Evolutionary conservation across 2,888 invertebrate genomes (phyloP).

Genomic region (Craniophora ligustri): DNA sequence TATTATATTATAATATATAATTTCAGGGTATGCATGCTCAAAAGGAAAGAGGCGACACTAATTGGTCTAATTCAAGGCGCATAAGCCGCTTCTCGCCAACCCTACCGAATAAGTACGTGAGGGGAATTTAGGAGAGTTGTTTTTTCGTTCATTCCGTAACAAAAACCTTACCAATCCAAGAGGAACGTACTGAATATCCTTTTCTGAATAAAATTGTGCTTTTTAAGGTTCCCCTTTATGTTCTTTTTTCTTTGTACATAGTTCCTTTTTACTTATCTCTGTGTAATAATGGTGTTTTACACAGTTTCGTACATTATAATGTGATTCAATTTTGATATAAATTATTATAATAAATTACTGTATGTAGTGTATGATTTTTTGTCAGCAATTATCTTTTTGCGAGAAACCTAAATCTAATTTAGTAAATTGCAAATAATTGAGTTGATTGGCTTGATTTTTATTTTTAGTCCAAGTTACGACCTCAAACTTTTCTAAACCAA

Average conservation of each 20-base stretch:
- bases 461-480: no score
- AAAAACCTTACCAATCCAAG: constrained; percentile 36
- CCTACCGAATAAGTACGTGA: constrained; percentile 46
- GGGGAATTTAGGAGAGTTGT: constrained; percentile 39
- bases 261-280: constrained; percentile 11
- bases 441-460: no score
- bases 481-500: no score
- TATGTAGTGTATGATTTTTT: no score
- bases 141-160: constrained; percentile 45
- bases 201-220: constrained; percentile 43
- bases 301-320: constrained; percentile 19
- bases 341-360: no score
- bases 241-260: constrained; percentile 36
- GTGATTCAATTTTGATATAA: no score
- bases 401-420: no score
- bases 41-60: constrained; percentile 28
- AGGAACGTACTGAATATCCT: constrained; percentile 35
- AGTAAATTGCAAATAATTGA: no score
- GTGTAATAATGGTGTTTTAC: constrained; percentile 13
- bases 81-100: constrained; percentile 38
- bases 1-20: background rate
- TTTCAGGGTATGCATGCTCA: background rate
- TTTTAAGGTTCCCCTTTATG: constrained; percentile 35
- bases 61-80: constrained; percentile 48
- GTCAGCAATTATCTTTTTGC: no score